These are phyloP conservation scores for Helicolenus hilgendorfi DNA, from an alignment of 2,797 vertebrate genomes.

Conservation along the genomic window DNA sequence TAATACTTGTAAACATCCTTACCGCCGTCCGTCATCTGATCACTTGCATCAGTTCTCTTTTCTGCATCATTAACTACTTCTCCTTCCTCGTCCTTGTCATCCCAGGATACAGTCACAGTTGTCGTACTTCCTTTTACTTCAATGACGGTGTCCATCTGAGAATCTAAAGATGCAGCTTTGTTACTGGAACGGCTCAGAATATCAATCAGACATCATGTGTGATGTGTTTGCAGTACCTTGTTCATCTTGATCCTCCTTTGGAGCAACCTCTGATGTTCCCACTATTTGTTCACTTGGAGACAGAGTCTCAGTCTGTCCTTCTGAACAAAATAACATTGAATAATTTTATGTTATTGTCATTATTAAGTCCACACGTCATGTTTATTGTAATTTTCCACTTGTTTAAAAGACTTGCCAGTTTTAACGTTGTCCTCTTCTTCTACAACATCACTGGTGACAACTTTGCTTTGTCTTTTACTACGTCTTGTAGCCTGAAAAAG, in stretches of 20 bases:
- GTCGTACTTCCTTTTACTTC: constrained; percentile 38
- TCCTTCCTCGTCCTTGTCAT: constrained; percentile 20
- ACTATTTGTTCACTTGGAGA: not conserved
- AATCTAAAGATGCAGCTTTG: constrained; percentile 28
- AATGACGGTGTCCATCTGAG: constrained; percentile 31
- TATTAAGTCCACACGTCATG: not conserved
- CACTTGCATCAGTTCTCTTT: not conserved
- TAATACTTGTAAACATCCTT: not conserved
- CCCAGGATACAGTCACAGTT: constrained; percentile 51
- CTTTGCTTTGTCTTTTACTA: constrained; percentile 30
- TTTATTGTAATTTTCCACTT: not conserved
- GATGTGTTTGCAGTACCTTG: constrained; percentile 19
- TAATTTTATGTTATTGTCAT: not conserved
- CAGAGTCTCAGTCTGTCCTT: not conserved
- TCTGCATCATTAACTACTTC: not conserved
- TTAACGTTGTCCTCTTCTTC: not conserved
- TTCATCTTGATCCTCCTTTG: not conserved
- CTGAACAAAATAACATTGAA: constrained; percentile 19
- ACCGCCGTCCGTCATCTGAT: not conserved
- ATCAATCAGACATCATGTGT: not conserved
- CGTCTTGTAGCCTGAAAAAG: constrained; percentile 36
- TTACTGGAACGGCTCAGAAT: constrained; percentile 13
- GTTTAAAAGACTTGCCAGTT: constrained; percentile 34
- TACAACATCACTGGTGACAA: not conserved
- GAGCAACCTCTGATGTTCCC: not conserved